Evolutionary conservation across 2,113 vertebrate genomes (phyloP).

Genomic region (Protomyctophum bolini): DNA sequence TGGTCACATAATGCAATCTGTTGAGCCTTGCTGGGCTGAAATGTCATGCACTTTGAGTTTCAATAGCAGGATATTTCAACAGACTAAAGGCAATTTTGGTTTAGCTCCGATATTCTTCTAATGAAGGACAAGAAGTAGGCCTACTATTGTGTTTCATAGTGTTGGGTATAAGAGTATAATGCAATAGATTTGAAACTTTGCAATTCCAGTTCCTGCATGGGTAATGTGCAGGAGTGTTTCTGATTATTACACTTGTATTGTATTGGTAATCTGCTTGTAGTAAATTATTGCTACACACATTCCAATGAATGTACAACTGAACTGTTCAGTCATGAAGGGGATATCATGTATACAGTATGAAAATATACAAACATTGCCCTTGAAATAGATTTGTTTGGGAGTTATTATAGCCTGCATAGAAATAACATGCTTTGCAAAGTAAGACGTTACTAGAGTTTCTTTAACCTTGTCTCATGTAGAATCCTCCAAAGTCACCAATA

Average conservation of each 20-base stretch:
- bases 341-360: no score
- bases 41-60: conserved; percentile 41
- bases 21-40: conserved; percentile 41
- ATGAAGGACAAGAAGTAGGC: background rate
- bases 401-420: no score
- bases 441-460: conserved; percentile 50
- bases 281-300: no score
- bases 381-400: no score
- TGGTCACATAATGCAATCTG: conserved; percentile 38
- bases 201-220: no score
- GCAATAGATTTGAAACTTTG: background rate
- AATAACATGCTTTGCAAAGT: conserved; percentile 68
- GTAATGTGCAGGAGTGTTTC: no score
- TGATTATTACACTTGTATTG: no score
- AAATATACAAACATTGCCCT: no score
- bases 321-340: no score
- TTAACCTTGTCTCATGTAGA: conserved; percentile 3
- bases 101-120: conserved; percentile 27
- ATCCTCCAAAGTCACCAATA: conserved; percentile 17
- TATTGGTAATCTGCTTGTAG: no score
- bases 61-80: conserved; percentile 34
- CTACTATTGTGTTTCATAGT: background rate
- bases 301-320: no score
- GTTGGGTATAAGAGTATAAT: background rate
- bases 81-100: conserved; percentile 40